Evolutionary conservation across 1,140 invertebrate species (phyloP), one percentile per base, ranked within the genome.

Genomic region (Lerema accius): DNA sequence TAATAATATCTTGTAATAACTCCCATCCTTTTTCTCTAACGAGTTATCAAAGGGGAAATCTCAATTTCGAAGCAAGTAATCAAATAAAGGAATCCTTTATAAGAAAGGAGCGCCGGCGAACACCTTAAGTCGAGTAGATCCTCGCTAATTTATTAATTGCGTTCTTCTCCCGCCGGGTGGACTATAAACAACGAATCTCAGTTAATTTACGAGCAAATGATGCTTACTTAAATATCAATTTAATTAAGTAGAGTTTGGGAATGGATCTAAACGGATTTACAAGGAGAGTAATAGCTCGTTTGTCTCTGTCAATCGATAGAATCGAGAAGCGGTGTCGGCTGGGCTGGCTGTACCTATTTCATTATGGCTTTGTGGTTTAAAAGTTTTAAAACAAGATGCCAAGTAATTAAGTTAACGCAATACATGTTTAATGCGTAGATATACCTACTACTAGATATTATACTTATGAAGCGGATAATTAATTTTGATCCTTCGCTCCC

Each of bases 151-250:
- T 88, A 90, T 90, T 90, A 90, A 90, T 89, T 89, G 86, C 75
- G 76, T 73, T 81, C 74, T 81, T 85, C 76, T 73, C 81, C 79
- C 85, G 73, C 65, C 73, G 73, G 85, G 78, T 71, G 80, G 76
- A 83, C 86, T 84, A 88, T 90, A 89, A 89, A 90, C 88, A 90
- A 90, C 78, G 78, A 73, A 84, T 86, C 84, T 88, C 84, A 80
- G 80, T 90, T 90, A 90, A 90, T 90, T 89, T 90, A 90, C 86
- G 88, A 89, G 84, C 80, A 78, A 90, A 90, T 90, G 89, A 89
- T 89, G 84, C 88, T 89, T 88, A 88, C 85, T 90, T 90, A 90
- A 90, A 90, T 90, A 90, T 89, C 86, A 89, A 90, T 89, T 90
- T 90, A 89, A 89, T 90, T 89, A 90, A 88, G 85, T 87, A 78